Conservation (phyloP, 2,113 vertebrate genomes). For the Vidua macroura region DNA sequence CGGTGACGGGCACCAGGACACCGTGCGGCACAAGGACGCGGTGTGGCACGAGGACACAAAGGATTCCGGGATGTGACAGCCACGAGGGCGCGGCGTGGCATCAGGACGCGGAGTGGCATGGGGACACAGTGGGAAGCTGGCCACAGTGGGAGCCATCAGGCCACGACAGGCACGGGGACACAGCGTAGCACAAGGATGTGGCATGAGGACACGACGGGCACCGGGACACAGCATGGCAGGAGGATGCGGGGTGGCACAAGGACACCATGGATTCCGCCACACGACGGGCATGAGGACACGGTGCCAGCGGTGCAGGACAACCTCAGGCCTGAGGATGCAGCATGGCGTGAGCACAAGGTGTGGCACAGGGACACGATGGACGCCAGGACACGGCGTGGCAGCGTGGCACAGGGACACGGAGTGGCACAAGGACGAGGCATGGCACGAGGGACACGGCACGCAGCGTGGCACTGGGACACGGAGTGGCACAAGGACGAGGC, state of each 20-base stretch:
- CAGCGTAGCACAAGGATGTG: no score
- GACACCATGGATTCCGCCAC: accelerated
- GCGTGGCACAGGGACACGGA: accelerated
- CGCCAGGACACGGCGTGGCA: background rate
- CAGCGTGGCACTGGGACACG: accelerated
- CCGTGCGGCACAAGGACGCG: accelerated
- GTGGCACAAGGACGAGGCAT: accelerated
- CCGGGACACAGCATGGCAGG: background rate
- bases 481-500: accelerated
- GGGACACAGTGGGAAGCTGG: background rate
- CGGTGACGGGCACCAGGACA: accelerated
- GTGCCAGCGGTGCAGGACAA: accelerated
- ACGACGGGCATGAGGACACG: accelerated
- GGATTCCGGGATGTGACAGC: accelerated
- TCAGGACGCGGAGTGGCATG: accelerated
- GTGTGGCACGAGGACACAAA: accelerated
- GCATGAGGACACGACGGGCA: background rate
- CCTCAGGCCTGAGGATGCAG: background rate
- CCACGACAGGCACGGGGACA: accelerated
- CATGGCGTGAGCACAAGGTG: no score
- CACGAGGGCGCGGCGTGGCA: accelerated
- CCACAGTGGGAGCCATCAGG: background rate
- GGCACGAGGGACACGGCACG: background rate
- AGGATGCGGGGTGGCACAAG: no score
- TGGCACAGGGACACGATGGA: background rate